Base-by-base conservation (phyloP, 2,797 vertebrate species). In the Tapirus indicus region DNA sequence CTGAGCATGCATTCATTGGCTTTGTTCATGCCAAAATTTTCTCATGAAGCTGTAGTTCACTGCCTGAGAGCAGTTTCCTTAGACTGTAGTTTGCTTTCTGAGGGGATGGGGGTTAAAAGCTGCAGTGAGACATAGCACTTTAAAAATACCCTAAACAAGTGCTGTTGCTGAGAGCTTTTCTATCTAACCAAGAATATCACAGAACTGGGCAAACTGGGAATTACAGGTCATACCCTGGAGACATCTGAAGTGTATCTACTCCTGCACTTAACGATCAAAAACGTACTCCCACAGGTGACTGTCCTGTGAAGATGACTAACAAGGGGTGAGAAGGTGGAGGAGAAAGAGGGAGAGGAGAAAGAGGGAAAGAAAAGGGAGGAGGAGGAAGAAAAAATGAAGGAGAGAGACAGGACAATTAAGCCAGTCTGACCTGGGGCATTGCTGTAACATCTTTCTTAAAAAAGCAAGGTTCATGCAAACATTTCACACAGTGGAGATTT, bases 121-220 rank as follows among this genome's bases (percentile, higher is more conserved):
- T 44, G 4, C 25, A 52, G n/a, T n/a, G 78, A 88, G 75, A 58
- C 7, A 23, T 2, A 71, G 23, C 20, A 47, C 82, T 95, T 77
- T 16, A 60, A 93, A 86, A 96, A 89, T 5, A 56, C 20, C n/a
- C 58, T 86, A 88, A 79, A 86, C 38, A 60, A 74, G 8, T 5
- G 3, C 18, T 49, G 56, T 2, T 56, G 74, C 52, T 52, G 74
- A 85, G 32, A 64, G 38, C 41, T 60, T 78, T 88, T 38, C 68
- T 92, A 49, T 56, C 56, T 56, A 13, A 49, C 85, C 94, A 95
- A 96, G 60, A 94, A 60, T 68, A 89, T 93, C 92, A 80, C 78
- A 83, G 44, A 77, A 80, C 62, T 62, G 29, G 54, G 66, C 21
- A 79, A 49, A 62, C 47, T 58, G 84, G 89, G 71, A 97, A 62